A percentile compares a stretch with the other conserved stretches of the same genome.
phyloP scores from a whole-genome alignment of 2,113 vertebrate genomes.

The Taurulus bubalis region DNA sequence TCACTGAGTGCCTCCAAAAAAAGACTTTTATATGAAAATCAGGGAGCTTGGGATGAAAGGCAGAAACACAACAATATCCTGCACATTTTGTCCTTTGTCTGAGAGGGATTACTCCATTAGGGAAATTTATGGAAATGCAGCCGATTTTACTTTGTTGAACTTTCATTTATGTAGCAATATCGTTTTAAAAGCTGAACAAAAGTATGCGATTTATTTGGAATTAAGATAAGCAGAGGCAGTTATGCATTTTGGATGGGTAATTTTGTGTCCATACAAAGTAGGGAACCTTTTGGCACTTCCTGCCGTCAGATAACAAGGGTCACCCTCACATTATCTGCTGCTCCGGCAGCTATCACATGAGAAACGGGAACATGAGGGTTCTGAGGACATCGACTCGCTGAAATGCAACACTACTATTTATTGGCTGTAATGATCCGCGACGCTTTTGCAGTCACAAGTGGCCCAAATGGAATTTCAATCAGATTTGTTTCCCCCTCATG shows the following conservation, averaged over 20 bases:
- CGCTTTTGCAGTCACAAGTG: background rate
- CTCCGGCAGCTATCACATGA: background rate
- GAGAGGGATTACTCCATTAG: constrained; percentile 83
- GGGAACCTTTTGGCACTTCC: constrained; percentile 44
- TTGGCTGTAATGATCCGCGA: background rate
- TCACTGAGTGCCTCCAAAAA: constrained; percentile 76
- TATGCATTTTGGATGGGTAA: constrained; percentile 51
- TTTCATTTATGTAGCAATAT: constrained; percentile 79
- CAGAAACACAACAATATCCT: constrained; percentile 75
- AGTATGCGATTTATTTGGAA: constrained; percentile 69
- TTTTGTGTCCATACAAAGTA: constrained; percentile 60
- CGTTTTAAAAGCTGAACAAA: constrained; percentile 68
- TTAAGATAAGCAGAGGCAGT: constrained; percentile 59
- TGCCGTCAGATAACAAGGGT: constrained; percentile 39
- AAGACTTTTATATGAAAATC: constrained; percentile 87
- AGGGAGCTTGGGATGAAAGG: constrained; percentile 83
- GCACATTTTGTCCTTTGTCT: constrained; percentile 78
- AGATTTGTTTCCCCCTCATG: background rate
- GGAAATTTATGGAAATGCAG: constrained; percentile 85
- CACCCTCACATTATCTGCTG: constrained; percentile 21
- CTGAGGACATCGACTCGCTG: background rate
- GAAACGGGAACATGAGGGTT: background rate
- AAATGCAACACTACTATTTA: background rate
- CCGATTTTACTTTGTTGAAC: constrained; percentile 80
- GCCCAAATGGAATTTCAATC: background rate